A percentile compares a stretch with the other conserved stretches of the same genome.
Conservation (phyloP, 2,113 vertebrate genomes). For the Eulemur rufifrons region DNA sequence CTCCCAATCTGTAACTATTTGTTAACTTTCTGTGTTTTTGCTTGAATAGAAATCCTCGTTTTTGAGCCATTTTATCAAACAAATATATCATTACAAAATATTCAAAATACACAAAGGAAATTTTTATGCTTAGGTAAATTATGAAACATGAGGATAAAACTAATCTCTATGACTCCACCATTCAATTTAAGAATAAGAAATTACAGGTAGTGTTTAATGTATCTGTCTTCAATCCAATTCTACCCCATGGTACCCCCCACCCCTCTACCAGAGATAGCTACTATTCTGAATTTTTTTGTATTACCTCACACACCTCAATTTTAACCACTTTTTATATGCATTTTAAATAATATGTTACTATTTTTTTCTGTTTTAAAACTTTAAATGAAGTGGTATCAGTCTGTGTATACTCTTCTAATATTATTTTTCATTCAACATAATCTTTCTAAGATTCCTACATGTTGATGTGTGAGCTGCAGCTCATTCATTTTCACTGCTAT, state of each 20-base stretch:
- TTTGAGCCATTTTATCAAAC: background rate
- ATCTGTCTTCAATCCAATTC: background rate
- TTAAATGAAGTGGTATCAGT: background rate
- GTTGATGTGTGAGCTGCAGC: background rate
- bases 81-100: background rate
- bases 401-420: background rate
- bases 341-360: no score
- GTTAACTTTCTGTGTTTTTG: background rate
- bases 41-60: background rate
- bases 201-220: background rate
- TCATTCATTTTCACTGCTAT: background rate
- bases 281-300: background rate
- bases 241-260: background rate
- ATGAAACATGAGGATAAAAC: background rate
- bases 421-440: background rate
- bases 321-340: background rate
- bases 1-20: background rate
- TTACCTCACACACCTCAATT: background rate
- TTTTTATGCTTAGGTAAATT: background rate
- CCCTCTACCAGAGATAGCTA: background rate
- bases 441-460: background rate
- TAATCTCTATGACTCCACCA: background rate
- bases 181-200: background rate
- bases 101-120: background rate
- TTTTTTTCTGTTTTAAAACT: background rate